These are phyloP conservation scores for Avahi laniger DNA, from an alignment of 2,797 vertebrate genomes.

Conservation along the genomic window DNA sequence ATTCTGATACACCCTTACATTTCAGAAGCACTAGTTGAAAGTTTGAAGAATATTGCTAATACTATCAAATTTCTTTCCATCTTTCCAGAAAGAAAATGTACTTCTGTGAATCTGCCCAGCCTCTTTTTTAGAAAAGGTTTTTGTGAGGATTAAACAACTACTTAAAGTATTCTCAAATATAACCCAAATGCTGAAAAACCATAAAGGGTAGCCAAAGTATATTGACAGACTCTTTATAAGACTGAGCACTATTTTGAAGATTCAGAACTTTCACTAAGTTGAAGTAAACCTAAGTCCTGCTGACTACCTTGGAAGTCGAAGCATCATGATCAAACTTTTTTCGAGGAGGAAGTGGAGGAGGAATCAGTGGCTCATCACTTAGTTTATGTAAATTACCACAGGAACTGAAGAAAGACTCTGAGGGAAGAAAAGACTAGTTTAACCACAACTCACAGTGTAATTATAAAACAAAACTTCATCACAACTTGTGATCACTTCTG, in stretches of 20 bases:
- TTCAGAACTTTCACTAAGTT: background rate
- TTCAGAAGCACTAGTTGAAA: slow-evolving; percentile 6
- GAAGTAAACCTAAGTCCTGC: background rate
- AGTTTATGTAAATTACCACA: slow-evolving; percentile 94
- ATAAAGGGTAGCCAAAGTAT: background rate
- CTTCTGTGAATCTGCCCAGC: slow-evolving; percentile 13
- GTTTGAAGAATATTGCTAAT: background rate
- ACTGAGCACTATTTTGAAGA: slow-evolving; percentile 16
- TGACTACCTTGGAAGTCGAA: slow-evolving; percentile 89
- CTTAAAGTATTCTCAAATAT: slow-evolving; percentile 55
- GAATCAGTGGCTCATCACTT: slow-evolving; percentile 91
- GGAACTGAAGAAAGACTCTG: slow-evolving; percentile 93
- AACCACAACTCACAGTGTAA: slow-evolving; percentile 19
- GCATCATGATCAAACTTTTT: slow-evolving; percentile 91
- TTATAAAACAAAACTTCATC: slow-evolving; percentile 18
- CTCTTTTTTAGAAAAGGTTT: slow-evolving; percentile 35
- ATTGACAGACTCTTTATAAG: slow-evolving; percentile 20
- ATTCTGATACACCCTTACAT: slow-evolving; percentile 30
- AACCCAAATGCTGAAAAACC: background rate
- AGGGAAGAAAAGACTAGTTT: slow-evolving; percentile 52
- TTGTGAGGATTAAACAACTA: slow-evolving; percentile 28
- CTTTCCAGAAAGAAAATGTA: slow-evolving; percentile 20
- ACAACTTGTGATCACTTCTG: slow-evolving; percentile 4
- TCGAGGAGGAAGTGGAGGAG: slow-evolving; percentile 95
- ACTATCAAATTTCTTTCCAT: background rate